Evolutionary conservation across 1,140 invertebrate species (phyloP).

Genomic region (Cecropterus lyciades): DNA sequence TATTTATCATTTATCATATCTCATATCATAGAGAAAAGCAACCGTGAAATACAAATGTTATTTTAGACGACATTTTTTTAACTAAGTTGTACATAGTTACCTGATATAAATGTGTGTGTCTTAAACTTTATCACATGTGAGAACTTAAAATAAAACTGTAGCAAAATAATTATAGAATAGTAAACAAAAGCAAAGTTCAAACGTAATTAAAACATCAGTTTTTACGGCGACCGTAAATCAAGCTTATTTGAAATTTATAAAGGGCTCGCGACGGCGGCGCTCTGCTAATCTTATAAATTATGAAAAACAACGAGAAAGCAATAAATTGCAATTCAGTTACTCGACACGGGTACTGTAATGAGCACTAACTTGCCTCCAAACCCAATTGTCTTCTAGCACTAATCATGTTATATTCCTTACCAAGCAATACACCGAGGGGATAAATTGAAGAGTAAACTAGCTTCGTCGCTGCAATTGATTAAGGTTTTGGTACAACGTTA

Average conservation of each 20-base stretch:
- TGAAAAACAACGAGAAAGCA: constrained; percentile 71
- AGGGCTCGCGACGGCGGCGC: constrained; percentile 54
- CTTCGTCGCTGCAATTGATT: too few relatives aligned
- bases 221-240: constrained; percentile 61
- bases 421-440: too few relatives aligned
- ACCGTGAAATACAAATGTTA: too few relatives aligned
- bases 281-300: constrained; percentile 73
- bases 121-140: too few relatives aligned
- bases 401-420: constrained; percentile 28
- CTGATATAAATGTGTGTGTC: too few relatives aligned
- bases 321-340: constrained; percentile 73
- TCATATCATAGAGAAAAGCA: too few relatives aligned
- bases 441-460: too few relatives aligned
- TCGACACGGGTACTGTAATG: constrained; percentile 55
- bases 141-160: too few relatives aligned
- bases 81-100: too few relatives aligned
- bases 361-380: constrained; percentile 38
- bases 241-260: constrained; percentile 74
- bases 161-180: neutral
- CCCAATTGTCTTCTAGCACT: constrained; percentile 33
- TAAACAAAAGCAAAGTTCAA: constrained; percentile 22
- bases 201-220: constrained; percentile 52
- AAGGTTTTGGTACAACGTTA: too few relatives aligned
- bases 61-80: too few relatives aligned
- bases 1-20: too few relatives aligned